Evolutionary conservation across 64 coral and sea anemone genomes (phyloP), one percentile per base, ranked within the genome.

Genomic region (Porites lutea): DNA sequence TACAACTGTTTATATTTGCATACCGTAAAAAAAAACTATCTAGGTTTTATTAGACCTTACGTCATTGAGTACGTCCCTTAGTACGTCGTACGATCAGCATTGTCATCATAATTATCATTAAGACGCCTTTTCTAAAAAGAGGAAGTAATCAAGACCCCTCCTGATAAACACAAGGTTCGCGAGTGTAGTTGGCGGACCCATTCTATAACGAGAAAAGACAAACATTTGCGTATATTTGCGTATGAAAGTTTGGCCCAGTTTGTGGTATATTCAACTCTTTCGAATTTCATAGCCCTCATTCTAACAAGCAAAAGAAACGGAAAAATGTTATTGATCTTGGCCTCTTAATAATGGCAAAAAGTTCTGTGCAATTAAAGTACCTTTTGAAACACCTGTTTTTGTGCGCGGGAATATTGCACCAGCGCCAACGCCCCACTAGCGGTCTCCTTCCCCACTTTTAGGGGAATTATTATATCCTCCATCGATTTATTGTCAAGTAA

Each of bases 381-480:
- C 82, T 68, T 68, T 47, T 85, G 82, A 85, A 85, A 85, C 66
- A 85, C 59, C n/a, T 85, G 62, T 68, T 85, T 85, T 85, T 85
- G 82, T 85, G 82, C 82, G 60, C 62, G 82, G 82, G 82, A 85
- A 85, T 85, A 85, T 51, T 85, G 82, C 13, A 85, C 82, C 8
- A 85, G 82, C 61, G 82, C 82, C 43, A 85, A 20, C 27, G 82
- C 82, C 43, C 60, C 82, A 6, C 21, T 65, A 49, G 82, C 82
- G 19, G 82, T 85, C 18, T 85, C 82, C 54, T 78, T 53, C 59
- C 66, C 82, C 19, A 85, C 50, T 20, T 66, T 65, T 13, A 65
- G 62, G 82, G 82, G 60, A 85, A 85, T 85, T 14, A 9, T 65
- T 21, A 85, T 85, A 21, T 59, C 82, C 59, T 85, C 61, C 82